Evolutionary conservation across 2,888 invertebrate genomes (phyloP).

Genomic region (Hydroisotoma schaefferi): DNA sequence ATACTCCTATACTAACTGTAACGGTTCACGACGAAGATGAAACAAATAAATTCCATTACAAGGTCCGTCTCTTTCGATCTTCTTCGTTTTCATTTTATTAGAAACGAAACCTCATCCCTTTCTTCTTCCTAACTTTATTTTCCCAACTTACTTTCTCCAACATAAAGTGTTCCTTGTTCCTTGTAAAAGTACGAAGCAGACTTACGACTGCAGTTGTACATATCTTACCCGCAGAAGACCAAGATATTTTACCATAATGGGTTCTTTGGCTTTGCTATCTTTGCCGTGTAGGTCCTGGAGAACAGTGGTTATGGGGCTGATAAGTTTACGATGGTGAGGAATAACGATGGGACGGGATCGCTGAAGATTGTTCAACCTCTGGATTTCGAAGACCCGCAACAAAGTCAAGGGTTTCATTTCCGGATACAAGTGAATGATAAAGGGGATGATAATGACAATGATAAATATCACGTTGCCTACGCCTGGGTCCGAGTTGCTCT

Average conservation of each 20-base stretch:
- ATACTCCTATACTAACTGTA: conserved; percentile 89
- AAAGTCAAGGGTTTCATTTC: conserved; percentile 92
- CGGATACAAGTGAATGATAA: conserved; percentile 91
- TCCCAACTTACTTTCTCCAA: neutral
- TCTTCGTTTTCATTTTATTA: neutral
- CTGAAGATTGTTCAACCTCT: conserved; percentile 91
- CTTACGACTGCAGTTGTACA: too few relatives aligned
- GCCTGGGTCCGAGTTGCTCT: conserved; percentile 92
- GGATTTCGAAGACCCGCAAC: conserved; percentile 90
- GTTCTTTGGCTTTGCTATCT: too few relatives aligned
- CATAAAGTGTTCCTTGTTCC: neutral
- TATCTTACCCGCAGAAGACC: too few relatives aligned
- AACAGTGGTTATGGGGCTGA: conserved; percentile 93
- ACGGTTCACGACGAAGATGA: conserved; percentile 95
- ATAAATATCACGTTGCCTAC: conserved; percentile 94
- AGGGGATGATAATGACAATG: conserved; percentile 91
- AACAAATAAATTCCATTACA: conserved; percentile 94
- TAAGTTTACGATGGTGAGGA: conserved; percentile 94
- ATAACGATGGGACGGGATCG: conserved; percentile 92
- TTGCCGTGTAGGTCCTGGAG: conserved; percentile 73
- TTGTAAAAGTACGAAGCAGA: neutral
- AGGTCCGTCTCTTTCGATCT: conserved; percentile 54
- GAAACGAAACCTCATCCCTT: neutral
- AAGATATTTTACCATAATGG: too few relatives aligned
- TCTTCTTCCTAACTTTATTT: neutral